Evolutionary conservation across 2,113 vertebrate species (phyloP), one percentile per base, ranked within the genome.

Genomic region (Lepus americanus): DNA sequence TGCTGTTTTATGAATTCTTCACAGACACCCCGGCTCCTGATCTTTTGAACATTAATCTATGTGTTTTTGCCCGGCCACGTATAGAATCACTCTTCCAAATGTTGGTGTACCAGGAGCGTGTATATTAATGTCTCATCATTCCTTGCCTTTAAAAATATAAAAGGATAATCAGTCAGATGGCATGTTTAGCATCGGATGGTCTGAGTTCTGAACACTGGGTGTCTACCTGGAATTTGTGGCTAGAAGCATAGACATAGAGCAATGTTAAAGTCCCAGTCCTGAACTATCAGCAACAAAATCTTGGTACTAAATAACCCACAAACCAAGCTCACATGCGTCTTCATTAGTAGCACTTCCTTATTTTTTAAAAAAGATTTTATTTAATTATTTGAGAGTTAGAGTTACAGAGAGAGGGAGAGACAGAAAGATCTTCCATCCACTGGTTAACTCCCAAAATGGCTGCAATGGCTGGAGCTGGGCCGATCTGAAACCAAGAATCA

Each of bases 61-160:
- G 39, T 92, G 61, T 22, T 33, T 92, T 84, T 83, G 69, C 53
- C 69, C n/a, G 95, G 78, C 6, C 66, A 88, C 22, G 0, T 53
- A 76, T 0, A 72, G 33, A 82, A 53, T 80, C 36, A 51, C n/a
- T 69, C 25, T 92, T 95, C 36, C 27, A 69, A 88, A 89, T 9
- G 16, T 4, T 61, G 72, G 14, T 63, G 79, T 29, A 70, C 16
- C n/a, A 61, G 23, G 8, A 92, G 25, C 29, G 77, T 82, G 86
- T 92, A 51, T n/a, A 69, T 95, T 82, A 89, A 74, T 55, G 67
- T 23, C 51, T 86, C 69, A 59, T 87, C 44, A 31, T 63, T 93
- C 39, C 17, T 95, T 92, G 67, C 83, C 83, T 92, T 94, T 25
- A 94, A 94, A 94, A 93, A 29, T 66, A 80, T 33, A 66, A 87